Conservation (phyloP, 2,113 vertebrate species). For the Emydura subglobosa region DNA sequence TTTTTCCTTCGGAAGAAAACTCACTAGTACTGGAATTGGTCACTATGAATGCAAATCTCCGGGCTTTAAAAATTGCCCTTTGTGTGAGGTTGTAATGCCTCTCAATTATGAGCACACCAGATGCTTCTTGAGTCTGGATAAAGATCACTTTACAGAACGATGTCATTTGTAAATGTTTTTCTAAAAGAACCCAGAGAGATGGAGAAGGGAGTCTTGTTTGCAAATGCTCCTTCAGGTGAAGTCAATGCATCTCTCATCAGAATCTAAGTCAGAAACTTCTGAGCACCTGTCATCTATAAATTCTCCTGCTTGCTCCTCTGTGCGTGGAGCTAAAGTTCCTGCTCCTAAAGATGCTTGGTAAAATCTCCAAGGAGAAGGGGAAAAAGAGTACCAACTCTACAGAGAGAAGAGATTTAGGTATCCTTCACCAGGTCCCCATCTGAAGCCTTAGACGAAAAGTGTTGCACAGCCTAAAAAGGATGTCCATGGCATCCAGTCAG, state of each 20-base stretch:
- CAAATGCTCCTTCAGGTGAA: too few relatives aligned
- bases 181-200: too few relatives aligned
- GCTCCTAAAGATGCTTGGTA: not conserved
- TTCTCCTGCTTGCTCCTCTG: not conserved
- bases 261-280: not conserved
- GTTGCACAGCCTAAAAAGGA: not conserved
- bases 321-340: not conserved
- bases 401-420: not conserved
- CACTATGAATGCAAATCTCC: not conserved
- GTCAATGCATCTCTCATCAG: not conserved
- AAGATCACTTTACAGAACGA: not conserved
- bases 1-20: not conserved
- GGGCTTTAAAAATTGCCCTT: not conserved
- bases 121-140: not conserved
- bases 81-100: not conserved
- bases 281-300: not conserved
- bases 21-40: not conserved
- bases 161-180: too few relatives aligned
- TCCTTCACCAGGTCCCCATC: not conserved
- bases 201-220: too few relatives aligned
- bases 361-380: not conserved
- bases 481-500: not conserved
- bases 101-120: too few relatives aligned
- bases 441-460: not conserved
- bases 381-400: too few relatives aligned